A percentile compares a stretch with the other conserved stretches of the same genome.
phyloP scores from a whole-genome alignment of 64 coral and sea anemone genomes.

The Exaiptasia diaphana region DNA sequence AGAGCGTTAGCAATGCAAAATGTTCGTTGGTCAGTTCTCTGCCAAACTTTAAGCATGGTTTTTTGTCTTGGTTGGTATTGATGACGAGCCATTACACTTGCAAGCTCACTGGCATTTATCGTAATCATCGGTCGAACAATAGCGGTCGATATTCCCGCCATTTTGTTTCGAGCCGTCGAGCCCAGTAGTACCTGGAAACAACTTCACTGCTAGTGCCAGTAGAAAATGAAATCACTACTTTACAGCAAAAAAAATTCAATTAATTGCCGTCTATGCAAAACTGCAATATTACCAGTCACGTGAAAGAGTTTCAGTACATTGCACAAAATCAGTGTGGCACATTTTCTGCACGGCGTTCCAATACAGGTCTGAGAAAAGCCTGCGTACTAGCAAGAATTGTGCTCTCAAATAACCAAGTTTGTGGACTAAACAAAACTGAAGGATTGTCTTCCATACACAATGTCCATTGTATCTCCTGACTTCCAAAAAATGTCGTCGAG shows the following conservation, averaged over 20 bases:
- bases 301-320: not conserved
- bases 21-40: slow-evolving; percentile 60
- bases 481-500: too few species aligned
- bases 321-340: not conserved
- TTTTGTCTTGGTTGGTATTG: slow-evolving; percentile 62
- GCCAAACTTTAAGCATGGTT: slow-evolving; percentile 74
- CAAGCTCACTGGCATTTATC: slow-evolving; percentile 78
- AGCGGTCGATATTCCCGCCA: not conserved
- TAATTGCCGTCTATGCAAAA: too few species aligned
- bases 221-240: not conserved
- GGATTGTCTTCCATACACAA: too few species aligned
- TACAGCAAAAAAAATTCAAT: not conserved
- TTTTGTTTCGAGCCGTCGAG: too few species aligned
- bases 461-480: too few species aligned
- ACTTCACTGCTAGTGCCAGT: too few species aligned
- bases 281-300: too few species aligned
- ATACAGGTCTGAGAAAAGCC: not conserved
- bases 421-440: not conserved
- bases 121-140: not conserved
- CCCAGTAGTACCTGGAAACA: too few species aligned
- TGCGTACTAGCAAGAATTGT: not conserved
- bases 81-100: slow-evolving; percentile 79
- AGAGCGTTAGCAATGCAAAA: slow-evolving; percentile 72
- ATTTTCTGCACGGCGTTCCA: not conserved
- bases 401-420: not conserved